Percentiles rank a stretch among this genome's conserved stretches.
phyloP scores from a whole-genome alignment of 2,113 vertebrate species.

The Anas platyrhynchos region DNA sequence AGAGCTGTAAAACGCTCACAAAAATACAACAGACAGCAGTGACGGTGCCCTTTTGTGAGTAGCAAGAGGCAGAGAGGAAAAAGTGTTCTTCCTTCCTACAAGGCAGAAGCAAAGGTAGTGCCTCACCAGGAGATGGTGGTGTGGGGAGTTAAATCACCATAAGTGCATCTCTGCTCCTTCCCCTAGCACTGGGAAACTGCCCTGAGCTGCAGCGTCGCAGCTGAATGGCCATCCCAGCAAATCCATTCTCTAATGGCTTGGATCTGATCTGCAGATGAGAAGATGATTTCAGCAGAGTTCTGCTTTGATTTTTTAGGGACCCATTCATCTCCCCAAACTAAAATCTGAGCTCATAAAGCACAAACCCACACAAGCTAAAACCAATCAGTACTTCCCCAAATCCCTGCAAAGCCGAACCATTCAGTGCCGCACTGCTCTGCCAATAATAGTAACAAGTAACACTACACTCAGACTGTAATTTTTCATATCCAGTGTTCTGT shows the following conservation, averaged over 20 bases:
- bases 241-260: constrained; percentile 20
- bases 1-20: background rate
- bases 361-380: constrained; percentile 51
- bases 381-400: constrained; percentile 41
- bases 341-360: constrained; percentile 32
- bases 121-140: constrained; percentile 38
- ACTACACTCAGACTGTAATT: constrained; percentile 63
- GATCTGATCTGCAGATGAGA: background rate
- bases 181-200: background rate
- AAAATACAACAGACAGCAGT: background rate
- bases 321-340: constrained; percentile 29
- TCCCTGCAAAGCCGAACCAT: constrained; percentile 45
- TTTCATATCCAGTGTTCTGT: constrained; percentile 66
- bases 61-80: background rate
- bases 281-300: constrained; percentile 7
- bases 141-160: background rate
- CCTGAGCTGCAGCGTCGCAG: background rate
- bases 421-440: constrained; percentile 14
- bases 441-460: constrained; percentile 76
- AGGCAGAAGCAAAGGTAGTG: constrained; percentile 11
- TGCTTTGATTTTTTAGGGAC: constrained; percentile 5
- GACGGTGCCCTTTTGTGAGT: background rate
- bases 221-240: background rate
- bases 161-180: background rate
- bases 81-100: background rate